Base-by-base conservation (phyloP, 2,888 invertebrate genomes). In the Athripsodes cinereus region DNA sequence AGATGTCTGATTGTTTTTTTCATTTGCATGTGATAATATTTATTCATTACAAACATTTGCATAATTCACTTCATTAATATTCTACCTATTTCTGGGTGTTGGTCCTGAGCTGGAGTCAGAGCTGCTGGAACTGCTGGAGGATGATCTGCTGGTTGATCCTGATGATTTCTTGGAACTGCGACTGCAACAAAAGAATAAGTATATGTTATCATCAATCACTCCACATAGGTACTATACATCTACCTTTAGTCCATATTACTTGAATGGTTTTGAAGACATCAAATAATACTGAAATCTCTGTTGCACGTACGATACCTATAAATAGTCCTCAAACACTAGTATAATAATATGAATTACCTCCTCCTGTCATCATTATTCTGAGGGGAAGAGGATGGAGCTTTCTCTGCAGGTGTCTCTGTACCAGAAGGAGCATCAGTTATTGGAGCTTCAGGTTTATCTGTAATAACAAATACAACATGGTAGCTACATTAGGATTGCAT, bases 51-150 rank as follows among this genome's bases (percentile, higher is more conserved):
- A 44, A 8, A 44, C 18, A 5, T 44, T 16, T 26, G 26, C 13
- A 44, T 44, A 44, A 5, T 35, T 1, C 5, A 26, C 26, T 26
- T 26, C 10, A 10, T 26, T 3, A n/a, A n/a, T 26, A 16, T 40
- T 35, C 52, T 57, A 58, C 58, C 55, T 58, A 54, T 58, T 58
- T 31, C 47, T 56, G 18, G 62, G 62, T 5, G 55, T 19, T 50
- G 52, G 61, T 2, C 57, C 55, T 2, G 59, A 50, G 16, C 63
- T 63, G 21, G 60, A 53, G 16, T 52, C 55, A 2, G 61, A 59
- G 22, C 59, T 61, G 48, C 59, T 59, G 10, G 63, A 61, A 16
- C 61, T 63, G 35, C 63, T 63, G 26, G 63, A 61, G n/a, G 63
- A 63, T 10, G 59, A 59, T 13, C 59, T 50, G 16, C 56, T 21